Evolutionary conservation across 2,888 invertebrate species (phyloP), one percentile per base, ranked within the genome.

Genomic region (Ferrisia virgata): DNA sequence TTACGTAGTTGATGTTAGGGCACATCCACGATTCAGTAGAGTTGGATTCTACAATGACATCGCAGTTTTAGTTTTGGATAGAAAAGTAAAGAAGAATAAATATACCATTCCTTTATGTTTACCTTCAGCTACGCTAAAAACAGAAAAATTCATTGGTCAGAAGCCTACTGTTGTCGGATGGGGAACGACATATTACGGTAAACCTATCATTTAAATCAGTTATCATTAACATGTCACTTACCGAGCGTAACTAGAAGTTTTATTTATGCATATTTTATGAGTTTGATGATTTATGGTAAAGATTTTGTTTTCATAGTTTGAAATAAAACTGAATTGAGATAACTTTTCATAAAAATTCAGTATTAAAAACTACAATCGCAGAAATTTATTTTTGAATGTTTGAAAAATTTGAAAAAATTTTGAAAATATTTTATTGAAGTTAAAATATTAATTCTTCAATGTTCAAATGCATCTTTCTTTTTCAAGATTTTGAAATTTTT

Each of bases 11-110:
- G 93, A 93, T 85, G 94, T 96, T 33, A 91, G 93, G 53, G 94
- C 95, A 0, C 97, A 97, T 89, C 93, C 94, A 25, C 90, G 94
- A 87, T 97, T 97, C 90, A 95, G 94, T 9, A 91, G 96, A 82
- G 94, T 95, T 85, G 96, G 96, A n/a, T 97, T 95, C 89, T 97
- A 96, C 89, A 97, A 98, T 87, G 98, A 98, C 88, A 95, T 98
- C 85, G 98, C 97, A 0, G 89, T 96, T n/a, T 89, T 96, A 69
- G 93, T 93, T 86, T 89, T 96, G 33, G 93, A 89, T 47, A 91
- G 93, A 81, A 92, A 93, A 28, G 95, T 94, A 1, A 92, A 93
- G 82, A 95, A 93, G 88, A 94, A 94, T 0, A 94, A 95, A 88
- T 96, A 95, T 88, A 93, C 96, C 58, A 94, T 95, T 86, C 96